phyloP scores from a whole-genome alignment of 2,797 vertebrate genomes.

The Scolopax rusticola region DNA sequence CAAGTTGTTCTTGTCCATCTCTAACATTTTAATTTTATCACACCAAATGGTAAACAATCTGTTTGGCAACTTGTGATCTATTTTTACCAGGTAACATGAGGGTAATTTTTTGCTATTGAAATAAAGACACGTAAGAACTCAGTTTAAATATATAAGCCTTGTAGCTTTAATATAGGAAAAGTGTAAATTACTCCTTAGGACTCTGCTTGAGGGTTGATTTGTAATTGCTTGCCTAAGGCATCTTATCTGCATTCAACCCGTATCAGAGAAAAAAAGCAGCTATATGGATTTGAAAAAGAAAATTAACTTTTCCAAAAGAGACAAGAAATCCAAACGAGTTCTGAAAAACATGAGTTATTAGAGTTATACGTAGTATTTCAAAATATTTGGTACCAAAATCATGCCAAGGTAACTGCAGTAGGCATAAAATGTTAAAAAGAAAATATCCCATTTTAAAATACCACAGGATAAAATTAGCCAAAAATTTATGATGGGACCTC shows the following conservation, averaged over 20 bases:
- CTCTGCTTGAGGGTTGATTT: not conserved
- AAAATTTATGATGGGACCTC: not conserved
- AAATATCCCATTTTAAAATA: not conserved
- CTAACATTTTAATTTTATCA: slow-evolving; percentile 56
- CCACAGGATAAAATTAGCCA: not conserved
- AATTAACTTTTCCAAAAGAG: not conserved
- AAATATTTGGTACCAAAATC: not conserved
- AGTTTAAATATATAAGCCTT: not conserved
- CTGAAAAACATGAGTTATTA: not conserved
- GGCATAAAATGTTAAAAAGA: not conserved
- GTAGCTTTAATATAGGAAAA: not conserved
- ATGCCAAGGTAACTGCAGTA: not conserved
- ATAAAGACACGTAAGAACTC: not conserved
- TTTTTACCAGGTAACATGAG: slow-evolving; percentile 60
- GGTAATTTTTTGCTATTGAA: not conserved
- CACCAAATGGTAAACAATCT: slow-evolving; percentile 73
- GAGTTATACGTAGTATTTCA: not conserved
- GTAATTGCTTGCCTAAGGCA: not conserved
- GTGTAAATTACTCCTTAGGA: not conserved
- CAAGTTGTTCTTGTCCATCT: slow-evolving; percentile 61
- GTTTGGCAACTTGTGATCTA: slow-evolving; percentile 52
- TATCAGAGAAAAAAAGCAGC: not conserved
- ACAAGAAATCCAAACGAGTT: not conserved
- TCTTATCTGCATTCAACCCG: not conserved
- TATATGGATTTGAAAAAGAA: not conserved